Percentiles rank a stretch among this genome's conserved stretches.
Conservation (phyloP, 2,888 invertebrate species). For the Abrostola tripartita region DNA sequence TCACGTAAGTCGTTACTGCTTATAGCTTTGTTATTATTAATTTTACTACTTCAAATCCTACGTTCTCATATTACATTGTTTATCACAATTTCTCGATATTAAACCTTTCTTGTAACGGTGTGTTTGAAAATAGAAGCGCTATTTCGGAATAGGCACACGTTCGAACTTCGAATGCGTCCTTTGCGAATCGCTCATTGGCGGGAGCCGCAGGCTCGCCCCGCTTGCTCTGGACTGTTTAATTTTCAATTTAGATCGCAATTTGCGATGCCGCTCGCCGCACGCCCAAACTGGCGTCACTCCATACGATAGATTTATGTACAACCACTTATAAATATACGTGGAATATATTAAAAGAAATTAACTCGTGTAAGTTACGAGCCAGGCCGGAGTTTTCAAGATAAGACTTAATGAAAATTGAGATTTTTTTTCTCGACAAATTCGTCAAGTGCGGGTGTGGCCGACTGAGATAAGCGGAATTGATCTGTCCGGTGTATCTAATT, state of each 20-base stretch:
- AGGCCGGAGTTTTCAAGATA: slow-evolving; percentile 72
- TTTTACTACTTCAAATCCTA: slow-evolving; percentile 35
- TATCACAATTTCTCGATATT: slow-evolving; percentile 39
- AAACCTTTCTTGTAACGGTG: slow-evolving; percentile 40
- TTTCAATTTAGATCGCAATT: slow-evolving; percentile 89
- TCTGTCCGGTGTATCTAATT: slow-evolving; percentile 62
- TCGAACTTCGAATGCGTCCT: slow-evolving; percentile 30
- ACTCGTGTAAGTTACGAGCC: slow-evolving; percentile 81
- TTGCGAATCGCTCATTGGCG: slow-evolving; percentile 41
- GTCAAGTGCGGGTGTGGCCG: slow-evolving; percentile 67
- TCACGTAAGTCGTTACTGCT: slow-evolving; percentile 30
- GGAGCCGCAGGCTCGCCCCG: slow-evolving; percentile 44
- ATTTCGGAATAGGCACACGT: slow-evolving; percentile 41
- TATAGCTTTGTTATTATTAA: slow-evolving; percentile 31
- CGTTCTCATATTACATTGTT: slow-evolving; percentile 30
- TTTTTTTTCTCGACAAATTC: slow-evolving; percentile 81
- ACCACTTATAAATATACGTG: slow-evolving; percentile 63
- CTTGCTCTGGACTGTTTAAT: slow-evolving; percentile 81
- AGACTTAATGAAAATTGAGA: slow-evolving; percentile 82
- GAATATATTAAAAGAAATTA: slow-evolving; percentile 87
- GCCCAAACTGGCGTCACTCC: slow-evolving; percentile 85
- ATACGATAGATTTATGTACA: slow-evolving; percentile 84
- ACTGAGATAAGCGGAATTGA: slow-evolving; percentile 79
- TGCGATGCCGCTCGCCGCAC: slow-evolving; percentile 83
- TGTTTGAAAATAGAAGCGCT: slow-evolving; percentile 31